A percentile compares a stretch with the other conserved stretches of the same genome.
Evolutionary conservation across 2,888 invertebrate genomes (phyloP).

Genomic region (Cacoxenus indagator): DNA sequence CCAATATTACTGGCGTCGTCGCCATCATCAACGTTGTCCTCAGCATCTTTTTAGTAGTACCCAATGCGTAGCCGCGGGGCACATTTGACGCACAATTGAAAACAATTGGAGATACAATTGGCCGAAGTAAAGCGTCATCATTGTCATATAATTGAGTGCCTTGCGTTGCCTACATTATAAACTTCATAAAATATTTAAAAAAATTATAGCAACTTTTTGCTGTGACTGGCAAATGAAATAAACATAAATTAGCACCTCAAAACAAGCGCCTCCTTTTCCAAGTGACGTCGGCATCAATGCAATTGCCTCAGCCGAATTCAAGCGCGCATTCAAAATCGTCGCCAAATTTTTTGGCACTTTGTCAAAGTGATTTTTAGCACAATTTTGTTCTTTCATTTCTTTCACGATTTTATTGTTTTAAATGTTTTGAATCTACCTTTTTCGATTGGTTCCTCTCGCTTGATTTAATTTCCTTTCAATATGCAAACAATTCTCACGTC

Average conservation of each 20-base stretch:
- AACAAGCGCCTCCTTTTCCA: neutral
- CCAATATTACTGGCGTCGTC: slow-evolving; percentile 53
- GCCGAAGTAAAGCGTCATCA: neutral
- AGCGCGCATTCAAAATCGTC: neutral
- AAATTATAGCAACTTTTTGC: neutral
- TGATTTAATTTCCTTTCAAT: neutral
- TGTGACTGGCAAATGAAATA: neutral
- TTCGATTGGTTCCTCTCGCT: too few species aligned
- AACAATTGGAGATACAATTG: neutral
- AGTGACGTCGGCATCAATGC: neutral
- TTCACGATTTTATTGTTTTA: neutral
- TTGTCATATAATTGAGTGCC: too few species aligned
- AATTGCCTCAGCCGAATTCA: neutral
- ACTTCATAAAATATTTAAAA: too few species aligned
- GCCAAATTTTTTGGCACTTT: neutral
- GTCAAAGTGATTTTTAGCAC: neutral
- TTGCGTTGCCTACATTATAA: too few species aligned
- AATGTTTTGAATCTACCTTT: neutral
- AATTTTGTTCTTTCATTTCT: neutral
- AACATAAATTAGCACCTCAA: neutral
- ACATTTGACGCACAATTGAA: slow-evolving; percentile 5
- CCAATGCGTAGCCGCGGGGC: neutral
- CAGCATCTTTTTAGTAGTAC: neutral
- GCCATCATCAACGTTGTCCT: neutral
- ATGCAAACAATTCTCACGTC: neutral